Conservation (phyloP, 2,797 vertebrate genomes). For the Perodicticus potto region DNA sequence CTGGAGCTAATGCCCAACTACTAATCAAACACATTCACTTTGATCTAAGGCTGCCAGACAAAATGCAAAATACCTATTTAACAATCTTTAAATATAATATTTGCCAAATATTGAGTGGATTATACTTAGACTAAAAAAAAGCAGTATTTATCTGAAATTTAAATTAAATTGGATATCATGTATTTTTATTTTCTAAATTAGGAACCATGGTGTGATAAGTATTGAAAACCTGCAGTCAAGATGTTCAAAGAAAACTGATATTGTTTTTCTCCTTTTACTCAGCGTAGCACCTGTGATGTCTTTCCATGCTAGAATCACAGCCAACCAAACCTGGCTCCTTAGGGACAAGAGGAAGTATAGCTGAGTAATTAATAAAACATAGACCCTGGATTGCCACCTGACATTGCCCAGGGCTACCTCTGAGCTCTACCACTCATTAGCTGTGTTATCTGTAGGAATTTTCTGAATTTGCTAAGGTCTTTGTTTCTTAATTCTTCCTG, state of each 20-base stretch:
- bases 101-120: neutral
- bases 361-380: neutral
- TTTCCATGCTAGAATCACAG: neutral
- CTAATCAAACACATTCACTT: neutral
- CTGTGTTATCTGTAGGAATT: neutral
- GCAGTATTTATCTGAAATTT: neutral
- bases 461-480: neutral
- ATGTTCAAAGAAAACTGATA: neutral
- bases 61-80: neutral
- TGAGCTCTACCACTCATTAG: neutral
- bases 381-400: neutral
- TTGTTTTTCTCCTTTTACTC: neutral
- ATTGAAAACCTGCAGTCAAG: slow-evolving; percentile 1
- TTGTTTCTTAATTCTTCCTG: neutral
- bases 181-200: neutral
- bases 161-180: neutral
- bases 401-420: neutral
- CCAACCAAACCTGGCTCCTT: neutral
- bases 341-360: neutral
- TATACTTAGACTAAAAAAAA: neutral
- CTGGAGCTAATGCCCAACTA: neutral
- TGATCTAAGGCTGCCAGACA: neutral
- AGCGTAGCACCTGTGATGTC: neutral
- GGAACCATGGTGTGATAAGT: neutral
- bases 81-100: slow-evolving; percentile 14